Evolutionary conservation across 2,797 vertebrate genomes (phyloP).

Genomic region (Aphelocoma californica): DNA sequence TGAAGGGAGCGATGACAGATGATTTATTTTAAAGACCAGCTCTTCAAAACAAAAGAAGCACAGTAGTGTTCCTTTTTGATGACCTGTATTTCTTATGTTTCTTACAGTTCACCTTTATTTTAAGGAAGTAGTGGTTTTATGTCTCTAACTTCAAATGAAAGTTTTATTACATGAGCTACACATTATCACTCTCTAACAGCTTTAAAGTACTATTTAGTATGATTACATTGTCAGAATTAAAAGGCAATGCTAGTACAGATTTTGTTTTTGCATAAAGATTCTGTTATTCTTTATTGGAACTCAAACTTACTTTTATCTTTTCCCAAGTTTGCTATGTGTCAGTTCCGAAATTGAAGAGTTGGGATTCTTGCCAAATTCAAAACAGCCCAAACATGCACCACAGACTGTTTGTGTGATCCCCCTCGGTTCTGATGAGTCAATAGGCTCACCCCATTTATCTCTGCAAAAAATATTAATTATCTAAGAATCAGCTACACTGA

Average conservation of each 20-base stretch:
- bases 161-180: neutral
- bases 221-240: neutral
- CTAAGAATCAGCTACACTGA: neutral
- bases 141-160: neutral
- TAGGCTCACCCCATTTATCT: neutral
- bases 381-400: neutral
- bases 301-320: neutral
- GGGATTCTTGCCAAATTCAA: neutral
- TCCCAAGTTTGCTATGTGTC: neutral
- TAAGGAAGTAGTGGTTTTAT: neutral
- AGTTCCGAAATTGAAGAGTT: neutral
- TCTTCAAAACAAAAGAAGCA: neutral
- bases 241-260: neutral
- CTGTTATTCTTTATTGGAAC: neutral
- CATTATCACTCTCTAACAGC: neutral
- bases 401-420: neutral
- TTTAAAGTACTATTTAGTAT: neutral
- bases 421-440: neutral
- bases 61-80: neutral
- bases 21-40: neutral
- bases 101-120: neutral
- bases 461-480: neutral
- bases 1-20: neutral
- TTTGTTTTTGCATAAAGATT: neutral
- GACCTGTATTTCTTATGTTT: neutral